Evolutionary conservation across 2,888 invertebrate genomes (phyloP).

Genomic region (Cyrtodaria siliqua): DNA sequence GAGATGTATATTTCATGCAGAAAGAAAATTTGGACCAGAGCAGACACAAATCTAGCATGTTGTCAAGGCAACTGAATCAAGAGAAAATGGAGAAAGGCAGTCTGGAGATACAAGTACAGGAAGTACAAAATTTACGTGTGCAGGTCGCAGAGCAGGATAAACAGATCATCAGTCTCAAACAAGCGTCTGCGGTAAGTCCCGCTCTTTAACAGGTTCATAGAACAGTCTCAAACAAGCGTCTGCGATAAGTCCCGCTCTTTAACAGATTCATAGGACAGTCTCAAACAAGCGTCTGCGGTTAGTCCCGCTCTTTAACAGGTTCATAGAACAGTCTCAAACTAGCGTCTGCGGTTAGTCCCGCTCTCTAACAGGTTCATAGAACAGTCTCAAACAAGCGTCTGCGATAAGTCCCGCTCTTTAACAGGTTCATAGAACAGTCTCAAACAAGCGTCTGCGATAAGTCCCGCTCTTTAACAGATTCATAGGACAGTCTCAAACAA

Average conservation of each 20-base stretch:
- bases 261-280: no score
- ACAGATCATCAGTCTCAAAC: conserved; percentile 73
- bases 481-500: no score
- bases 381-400: conserved; percentile 30
- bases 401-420: conserved; percentile 8
- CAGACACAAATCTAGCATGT: conserved; percentile 68
- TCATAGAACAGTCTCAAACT: no score
- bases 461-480: no score
- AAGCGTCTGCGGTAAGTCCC: conserved; percentile 73
- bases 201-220: no score
- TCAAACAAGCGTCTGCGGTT: no score
- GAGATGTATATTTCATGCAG: conserved; percentile 39
- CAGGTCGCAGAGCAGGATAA: conserved; percentile 76
- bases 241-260: no score
- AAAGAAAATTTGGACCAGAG: conserved; percentile 74
- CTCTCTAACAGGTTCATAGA: no score
- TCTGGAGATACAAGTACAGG: conserved; percentile 65
- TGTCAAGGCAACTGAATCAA: conserved; percentile 72
- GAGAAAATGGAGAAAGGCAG: conserved; percentile 70
- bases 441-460: no score
- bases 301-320: no score
- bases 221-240: background rate
- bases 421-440: no score
- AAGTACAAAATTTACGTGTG: conserved; percentile 66
- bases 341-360: no score